phyloP scores from a whole-genome alignment of 1,140 invertebrate species.

The Andricus grossulariae region DNA sequence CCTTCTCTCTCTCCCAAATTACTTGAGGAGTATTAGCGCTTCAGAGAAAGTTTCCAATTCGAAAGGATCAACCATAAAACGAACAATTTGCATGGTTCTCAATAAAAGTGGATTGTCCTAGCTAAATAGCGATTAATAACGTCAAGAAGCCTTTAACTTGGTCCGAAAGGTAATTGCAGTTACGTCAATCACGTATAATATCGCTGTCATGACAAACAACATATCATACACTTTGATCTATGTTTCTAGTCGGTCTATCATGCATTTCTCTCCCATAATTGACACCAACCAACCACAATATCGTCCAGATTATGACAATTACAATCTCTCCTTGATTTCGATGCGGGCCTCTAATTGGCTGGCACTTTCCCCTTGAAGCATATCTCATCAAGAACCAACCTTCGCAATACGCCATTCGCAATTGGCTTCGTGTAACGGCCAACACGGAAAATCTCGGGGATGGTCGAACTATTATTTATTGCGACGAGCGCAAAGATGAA shows the following conservation, averaged over 20 bases:
- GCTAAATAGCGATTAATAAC: conserved; percentile 28
- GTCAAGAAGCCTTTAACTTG: conserved; percentile 27
- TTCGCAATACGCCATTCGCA: not conserved
- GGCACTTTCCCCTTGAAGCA: conserved; percentile 21
- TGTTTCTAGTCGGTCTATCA: conserved; percentile 53
- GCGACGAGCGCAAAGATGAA: conserved; percentile 25
- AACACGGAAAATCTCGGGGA: conserved; percentile 12
- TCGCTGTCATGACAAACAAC: conserved; percentile 25
- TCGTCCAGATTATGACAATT: conserved; percentile 67
- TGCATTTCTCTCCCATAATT: conserved; percentile 58
- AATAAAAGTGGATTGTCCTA: conserved; percentile 25
- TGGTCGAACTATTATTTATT: conserved; percentile 29
- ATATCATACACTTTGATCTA: conserved; percentile 27
- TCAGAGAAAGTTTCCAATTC: conserved; percentile 14
- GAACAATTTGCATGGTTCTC: not conserved
- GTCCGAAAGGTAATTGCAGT: conserved; percentile 25
- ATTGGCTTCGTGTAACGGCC: conserved; percentile 15
- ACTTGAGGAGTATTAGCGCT: not conserved
- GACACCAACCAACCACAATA: conserved; percentile 57
- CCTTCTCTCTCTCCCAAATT: not conserved
- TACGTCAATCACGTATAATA: conserved; percentile 18
- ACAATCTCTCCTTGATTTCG: conserved; percentile 58
- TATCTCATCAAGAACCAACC: conserved; percentile 21
- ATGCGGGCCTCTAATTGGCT: conserved; percentile 53
- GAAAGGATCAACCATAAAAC: conserved; percentile 10